These are phyloP conservation scores for Heliconius congener DNA, from an alignment of 1,140 invertebrate genomes.

Conservation along the genomic window DNA sequence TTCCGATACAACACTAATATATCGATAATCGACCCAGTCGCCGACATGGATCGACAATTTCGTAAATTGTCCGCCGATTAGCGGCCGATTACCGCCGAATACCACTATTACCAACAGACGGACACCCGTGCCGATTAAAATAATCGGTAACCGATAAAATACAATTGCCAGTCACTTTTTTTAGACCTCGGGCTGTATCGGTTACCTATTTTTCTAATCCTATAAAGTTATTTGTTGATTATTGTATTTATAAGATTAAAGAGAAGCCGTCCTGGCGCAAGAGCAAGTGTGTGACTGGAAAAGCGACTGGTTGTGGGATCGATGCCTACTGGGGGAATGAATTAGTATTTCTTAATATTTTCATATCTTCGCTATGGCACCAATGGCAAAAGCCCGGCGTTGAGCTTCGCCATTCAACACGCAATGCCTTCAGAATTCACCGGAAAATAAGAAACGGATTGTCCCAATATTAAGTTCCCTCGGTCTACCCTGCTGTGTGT, in stretches of 20 bases:
- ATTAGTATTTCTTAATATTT: too few species aligned
- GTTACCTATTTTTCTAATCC: neutral
- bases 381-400: too few species aligned
- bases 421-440: too few species aligned
- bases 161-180: slow-evolving; percentile 57
- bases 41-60: slow-evolving; percentile 78
- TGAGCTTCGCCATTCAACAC: too few species aligned
- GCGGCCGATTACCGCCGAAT: slow-evolving; percentile 63
- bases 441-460: too few species aligned
- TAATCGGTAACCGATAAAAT: slow-evolving; percentile 77
- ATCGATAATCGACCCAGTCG: slow-evolving; percentile 62
- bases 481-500: too few species aligned
- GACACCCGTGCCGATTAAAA: slow-evolving; percentile 78
- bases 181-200: slow-evolving; percentile 42
- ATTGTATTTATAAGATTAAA: neutral
- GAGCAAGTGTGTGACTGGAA: too few species aligned
- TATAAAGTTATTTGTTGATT: neutral
- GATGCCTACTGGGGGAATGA: too few species aligned
- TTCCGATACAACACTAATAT: slow-evolving; percentile 57
- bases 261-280: too few species aligned
- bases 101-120: slow-evolving; percentile 74
- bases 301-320: too few species aligned
- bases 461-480: too few species aligned
- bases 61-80: slow-evolving; percentile 78
- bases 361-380: too few species aligned